These are phyloP conservation scores for Arizona elegans DNA, from an alignment of 2,113 vertebrate genomes.

Conservation along the genomic window DNA sequence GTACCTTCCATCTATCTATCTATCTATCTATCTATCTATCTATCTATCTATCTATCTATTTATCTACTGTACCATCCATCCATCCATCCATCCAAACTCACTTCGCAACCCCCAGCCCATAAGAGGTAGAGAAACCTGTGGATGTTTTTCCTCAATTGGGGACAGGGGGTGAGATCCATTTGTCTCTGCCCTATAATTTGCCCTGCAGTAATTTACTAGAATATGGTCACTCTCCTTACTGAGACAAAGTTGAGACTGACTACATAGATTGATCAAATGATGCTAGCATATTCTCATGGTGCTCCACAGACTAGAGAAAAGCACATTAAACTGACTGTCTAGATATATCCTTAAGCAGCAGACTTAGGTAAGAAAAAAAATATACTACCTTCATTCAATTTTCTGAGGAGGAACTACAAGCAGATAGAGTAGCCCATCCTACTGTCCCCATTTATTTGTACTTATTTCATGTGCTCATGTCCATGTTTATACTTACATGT, in stretches of 20 bases:
- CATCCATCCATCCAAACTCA: not conserved
- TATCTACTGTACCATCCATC: too few relatives aligned
- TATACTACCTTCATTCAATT: not conserved
- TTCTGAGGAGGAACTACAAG: not conserved
- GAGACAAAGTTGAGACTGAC: not conserved
- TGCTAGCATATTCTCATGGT: not conserved
- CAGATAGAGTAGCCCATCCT: not conserved
- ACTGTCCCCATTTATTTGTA: too few relatives aligned
- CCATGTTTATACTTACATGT: too few relatives aligned
- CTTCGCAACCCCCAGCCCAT: not conserved
- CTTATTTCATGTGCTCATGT: too few relatives aligned
- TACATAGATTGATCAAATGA: not conserved
- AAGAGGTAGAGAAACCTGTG: not conserved
- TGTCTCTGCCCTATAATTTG: not conserved
- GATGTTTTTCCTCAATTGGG: not conserved
- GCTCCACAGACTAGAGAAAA: not conserved
- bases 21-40: not conserved
- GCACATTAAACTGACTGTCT: not conserved
- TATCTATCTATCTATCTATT: not conserved
- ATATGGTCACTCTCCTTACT: not conserved
- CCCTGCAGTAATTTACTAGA: not conserved
- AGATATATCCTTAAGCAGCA: not conserved
- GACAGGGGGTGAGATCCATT: not conserved
- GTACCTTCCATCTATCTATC: not conserved
- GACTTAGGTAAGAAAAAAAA: not conserved